These are phyloP conservation scores for Montipora capricornis DNA, from an alignment of 64 coral and sea anemone species.

Conservation along the genomic window DNA sequence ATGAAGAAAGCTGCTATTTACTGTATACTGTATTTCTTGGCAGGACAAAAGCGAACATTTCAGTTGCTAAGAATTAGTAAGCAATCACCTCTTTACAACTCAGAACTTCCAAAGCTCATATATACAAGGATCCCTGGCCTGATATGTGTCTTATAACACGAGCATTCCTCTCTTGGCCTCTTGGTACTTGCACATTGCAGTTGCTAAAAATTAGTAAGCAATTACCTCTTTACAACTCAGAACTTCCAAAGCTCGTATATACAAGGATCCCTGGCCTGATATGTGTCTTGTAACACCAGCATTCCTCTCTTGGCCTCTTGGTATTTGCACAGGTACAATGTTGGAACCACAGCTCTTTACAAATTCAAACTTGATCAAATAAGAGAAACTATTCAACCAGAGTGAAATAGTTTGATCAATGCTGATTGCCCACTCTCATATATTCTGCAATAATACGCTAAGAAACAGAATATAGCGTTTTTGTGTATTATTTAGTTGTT, in stretches of 20 bases:
- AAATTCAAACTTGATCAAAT: slow-evolving; percentile 43
- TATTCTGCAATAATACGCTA: too few species aligned
- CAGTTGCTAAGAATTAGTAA: too few species aligned
- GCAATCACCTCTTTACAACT: not conserved
- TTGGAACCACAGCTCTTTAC: slow-evolving; percentile 13
- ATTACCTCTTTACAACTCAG: slow-evolving; percentile 15
- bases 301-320: slow-evolving; percentile 29
- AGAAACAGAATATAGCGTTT: too few species aligned
- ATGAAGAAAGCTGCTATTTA: too few species aligned
- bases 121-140: slow-evolving; percentile 39
- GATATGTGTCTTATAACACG: slow-evolving; percentile 39
- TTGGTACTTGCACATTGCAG: not conserved
- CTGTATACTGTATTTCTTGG: too few species aligned
- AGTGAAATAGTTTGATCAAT: too few species aligned
- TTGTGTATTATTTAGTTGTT: too few species aligned
- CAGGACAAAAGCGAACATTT: too few species aligned
- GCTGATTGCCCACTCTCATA: too few species aligned
- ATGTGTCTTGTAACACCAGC: slow-evolving; percentile 33
- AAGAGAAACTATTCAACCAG: too few species aligned
- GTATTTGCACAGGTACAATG: slow-evolving; percentile 24
- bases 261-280: slow-evolving; percentile 41
- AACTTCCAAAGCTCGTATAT: slow-evolving; percentile 21
- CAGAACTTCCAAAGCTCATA: slow-evolving; percentile 19
- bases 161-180: slow-evolving; percentile 31
- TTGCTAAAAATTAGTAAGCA: too few species aligned